phyloP scores from a whole-genome alignment of 2,888 invertebrate species.

The Exephanes ischioxanthus region DNA sequence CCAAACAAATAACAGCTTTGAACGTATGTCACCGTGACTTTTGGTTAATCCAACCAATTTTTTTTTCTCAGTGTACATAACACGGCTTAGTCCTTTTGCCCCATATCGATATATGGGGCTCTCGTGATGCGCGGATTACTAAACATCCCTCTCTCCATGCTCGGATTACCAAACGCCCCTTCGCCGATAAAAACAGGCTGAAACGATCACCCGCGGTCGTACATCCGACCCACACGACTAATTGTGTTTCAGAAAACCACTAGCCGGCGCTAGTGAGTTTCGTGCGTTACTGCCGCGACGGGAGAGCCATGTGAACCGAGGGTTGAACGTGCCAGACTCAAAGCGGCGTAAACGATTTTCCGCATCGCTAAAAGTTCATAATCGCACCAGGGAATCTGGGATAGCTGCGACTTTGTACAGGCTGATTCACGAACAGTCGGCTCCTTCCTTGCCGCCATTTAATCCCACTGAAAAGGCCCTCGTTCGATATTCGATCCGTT shows the following conservation, averaged over 20 bases:
- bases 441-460: not conserved
- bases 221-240: slow-evolving; percentile 30
- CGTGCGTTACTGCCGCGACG: slow-evolving; percentile 23
- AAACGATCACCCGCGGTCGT: slow-evolving; percentile 26
- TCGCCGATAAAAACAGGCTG: slow-evolving; percentile 58
- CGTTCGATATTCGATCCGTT: not conserved
- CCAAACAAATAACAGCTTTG: no score
- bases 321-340: slow-evolving; percentile 24
- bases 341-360: slow-evolving; percentile 72
- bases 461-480: not conserved
- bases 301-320: not conserved
- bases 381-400: slow-evolving; percentile 39
- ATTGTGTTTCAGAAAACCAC: slow-evolving; percentile 47
- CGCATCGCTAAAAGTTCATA: slow-evolving; percentile 70
- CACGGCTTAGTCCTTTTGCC: slow-evolving; percentile 12
- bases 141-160: not conserved
- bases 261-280: slow-evolving; percentile 22
- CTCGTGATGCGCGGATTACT: slow-evolving; percentile 36
- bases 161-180: slow-evolving; percentile 25
- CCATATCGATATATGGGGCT: not conserved
- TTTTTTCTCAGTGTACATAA: no score
- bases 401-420: slow-evolving; percentile 1
- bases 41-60: no score
- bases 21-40: no score
- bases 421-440: slow-evolving; percentile 18